phyloP scores from a whole-genome alignment of 2,888 invertebrate genomes.

The Hofmannophila pseudospretella region DNA sequence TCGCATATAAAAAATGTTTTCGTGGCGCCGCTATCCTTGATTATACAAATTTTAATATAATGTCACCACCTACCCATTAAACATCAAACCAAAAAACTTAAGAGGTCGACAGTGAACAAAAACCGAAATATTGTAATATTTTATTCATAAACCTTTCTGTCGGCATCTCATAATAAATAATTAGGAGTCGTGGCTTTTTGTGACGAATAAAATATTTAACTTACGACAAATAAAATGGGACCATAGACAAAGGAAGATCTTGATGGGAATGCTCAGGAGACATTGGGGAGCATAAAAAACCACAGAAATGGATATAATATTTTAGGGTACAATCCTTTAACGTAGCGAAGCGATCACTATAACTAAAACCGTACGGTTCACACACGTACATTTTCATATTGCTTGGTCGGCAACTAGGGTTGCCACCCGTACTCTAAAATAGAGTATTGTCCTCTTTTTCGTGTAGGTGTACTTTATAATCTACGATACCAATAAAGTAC shows the following conservation, averaged over 20 bases:
- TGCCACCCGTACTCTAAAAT: too few relatives aligned
- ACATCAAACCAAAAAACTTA: background rate
- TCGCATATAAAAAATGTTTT: too few relatives aligned
- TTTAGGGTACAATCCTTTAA: conserved; percentile 13
- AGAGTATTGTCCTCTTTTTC: too few relatives aligned
- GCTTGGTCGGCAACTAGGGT: too few relatives aligned
- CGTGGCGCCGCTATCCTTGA: too few relatives aligned
- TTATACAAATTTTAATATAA: background rate
- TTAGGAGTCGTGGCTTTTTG: conserved; percentile 35
- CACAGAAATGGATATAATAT: conserved; percentile 35
- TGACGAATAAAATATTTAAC: conserved; percentile 38
- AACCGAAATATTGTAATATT: background rate
- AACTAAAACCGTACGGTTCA: too few relatives aligned
- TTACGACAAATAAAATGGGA: conserved; percentile 46
- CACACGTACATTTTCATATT: too few relatives aligned
- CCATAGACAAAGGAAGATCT: conserved; percentile 41
- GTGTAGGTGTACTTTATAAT: too few relatives aligned
- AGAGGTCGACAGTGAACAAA: background rate
- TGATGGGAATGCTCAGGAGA: conserved; percentile 40
- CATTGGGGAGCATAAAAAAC: conserved; percentile 32
- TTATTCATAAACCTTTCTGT: conserved; percentile 20
- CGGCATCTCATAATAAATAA: conserved; percentile 31
- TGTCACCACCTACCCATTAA: background rate
- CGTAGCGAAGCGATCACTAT: conserved; percentile 5
- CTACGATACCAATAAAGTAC: too few relatives aligned